A percentile compares a stretch with the other conserved stretches of the same genome.
Conservation (phyloP, 2,797 vertebrate genomes). For the Rhadinocentrus ornatus region DNA sequence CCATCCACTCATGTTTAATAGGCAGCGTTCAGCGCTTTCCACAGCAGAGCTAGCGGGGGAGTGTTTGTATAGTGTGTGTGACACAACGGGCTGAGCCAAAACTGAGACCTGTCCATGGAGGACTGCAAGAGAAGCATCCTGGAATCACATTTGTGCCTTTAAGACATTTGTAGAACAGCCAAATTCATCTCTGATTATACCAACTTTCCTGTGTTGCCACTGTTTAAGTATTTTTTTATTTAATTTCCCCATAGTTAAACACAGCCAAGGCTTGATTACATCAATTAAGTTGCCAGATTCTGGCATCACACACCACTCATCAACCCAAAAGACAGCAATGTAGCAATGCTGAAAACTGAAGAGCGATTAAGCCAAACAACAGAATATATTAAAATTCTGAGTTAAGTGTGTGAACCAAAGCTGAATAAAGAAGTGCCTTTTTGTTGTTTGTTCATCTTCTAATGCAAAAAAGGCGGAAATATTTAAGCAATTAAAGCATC, state of each 20-base stretch:
- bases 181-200: constrained; percentile 25
- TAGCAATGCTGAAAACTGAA: constrained; percentile 1
- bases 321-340: neutral
- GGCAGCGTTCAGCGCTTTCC: constrained; percentile 36
- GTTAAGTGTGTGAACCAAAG: constrained; percentile 21
- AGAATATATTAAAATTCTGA: neutral
- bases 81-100: constrained; percentile 31
- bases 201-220: constrained; percentile 14
- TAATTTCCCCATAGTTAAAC: neutral
- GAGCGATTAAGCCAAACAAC: constrained; percentile 14
- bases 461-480: neutral
- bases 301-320: neutral
- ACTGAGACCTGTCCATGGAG: constrained; percentile 32
- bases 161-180: constrained; percentile 4
- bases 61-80: constrained; percentile 19
- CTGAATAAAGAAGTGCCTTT: constrained; percentile 18
- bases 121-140: constrained; percentile 2
- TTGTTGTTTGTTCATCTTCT: neutral
- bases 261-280: constrained; percentile 13
- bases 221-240: neutral
- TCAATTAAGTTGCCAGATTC: constrained; percentile 17
- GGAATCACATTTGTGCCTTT: constrained; percentile 22
- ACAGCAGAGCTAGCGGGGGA: constrained; percentile 10
- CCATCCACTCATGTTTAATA: constrained; percentile 51
- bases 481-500: neutral